Evolutionary conservation across 2,113 vertebrate species (phyloP).

Genomic region (Oenanthe oenanthe): DNA sequence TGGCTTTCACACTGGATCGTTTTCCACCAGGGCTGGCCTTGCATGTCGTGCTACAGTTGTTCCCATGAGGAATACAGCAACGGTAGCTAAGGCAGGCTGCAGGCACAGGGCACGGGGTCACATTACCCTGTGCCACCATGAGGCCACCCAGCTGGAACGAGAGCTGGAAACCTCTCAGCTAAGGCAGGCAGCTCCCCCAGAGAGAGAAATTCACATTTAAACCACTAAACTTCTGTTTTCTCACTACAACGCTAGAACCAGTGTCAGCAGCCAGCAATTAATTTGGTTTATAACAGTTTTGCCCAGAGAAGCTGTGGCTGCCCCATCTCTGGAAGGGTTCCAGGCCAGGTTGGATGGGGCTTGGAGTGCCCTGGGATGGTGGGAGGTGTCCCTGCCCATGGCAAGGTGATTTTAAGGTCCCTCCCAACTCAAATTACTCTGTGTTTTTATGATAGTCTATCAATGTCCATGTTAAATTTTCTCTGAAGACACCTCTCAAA

Average conservation of each 20-base stretch:
- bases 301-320: background rate
- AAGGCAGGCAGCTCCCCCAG: background rate
- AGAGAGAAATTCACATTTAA: background rate
- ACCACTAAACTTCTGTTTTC: background rate
- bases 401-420: background rate
- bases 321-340: background rate
- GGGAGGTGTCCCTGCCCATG: background rate
- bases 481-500: background rate
- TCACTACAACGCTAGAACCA: rapidly evolving
- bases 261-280: background rate
- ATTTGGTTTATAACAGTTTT: background rate
- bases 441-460: background rate
- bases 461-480: background rate
- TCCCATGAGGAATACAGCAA: slow-evolving; percentile 44
- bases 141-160: background rate
- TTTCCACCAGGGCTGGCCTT: background rate
- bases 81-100: background rate
- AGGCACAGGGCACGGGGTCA: background rate
- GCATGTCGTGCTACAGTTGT: background rate
- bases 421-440: background rate
- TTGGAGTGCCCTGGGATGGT: background rate
- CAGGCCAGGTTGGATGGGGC: background rate
- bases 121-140: background rate
- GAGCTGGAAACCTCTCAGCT: background rate
- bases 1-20: slow-evolving; percentile 45